Base-by-base conservation (phyloP, 2,113 vertebrate species). In the Chaenocephalus aceratus region DNA sequence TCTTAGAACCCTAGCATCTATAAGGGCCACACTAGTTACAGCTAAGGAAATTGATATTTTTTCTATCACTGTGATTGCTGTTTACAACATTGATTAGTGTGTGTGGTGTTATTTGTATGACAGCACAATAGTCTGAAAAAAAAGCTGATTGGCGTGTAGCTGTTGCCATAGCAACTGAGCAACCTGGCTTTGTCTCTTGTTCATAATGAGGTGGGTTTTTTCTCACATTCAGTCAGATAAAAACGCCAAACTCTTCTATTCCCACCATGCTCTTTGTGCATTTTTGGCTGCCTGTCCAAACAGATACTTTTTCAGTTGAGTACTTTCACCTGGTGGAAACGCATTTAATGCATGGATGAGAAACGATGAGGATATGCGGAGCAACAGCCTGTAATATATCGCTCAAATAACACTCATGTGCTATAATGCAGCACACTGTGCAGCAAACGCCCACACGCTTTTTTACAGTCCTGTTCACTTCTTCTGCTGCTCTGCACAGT, bases 111-210 rank as follows among this genome's bases (percentile, higher is more conserved):
- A 67, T 44, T 51, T 61, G 59, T 57, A 78, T 90, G 79, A 88
- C 85, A 83, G 81, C 72, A 85, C 46, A 72, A 60, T 81, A 78
- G 82, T 81, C 78, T 84, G 26, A 41, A 58, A 80, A 79, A 89
- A 67, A 86, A 82, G 69, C 88, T 87, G 76, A 90, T 86, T 44
- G 46, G 84, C 83, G 57, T 91, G 86, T 79, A 86, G 78, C 74
- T 56, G 90, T 93, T 91, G 80, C 83, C 90, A 92, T 94, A 81
- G 94, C 77, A 93, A 94, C 93, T 80, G 90, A 81, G 75, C 69
- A 87, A 83, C 85, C 80, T 80, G 81, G 77, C 82, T 87, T 84
- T 89, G 75, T 89, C 72, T 90, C 66, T 72, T 80, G 62, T 84
- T 91, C 57, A 53, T 81, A 41, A 41, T 0, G 78, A 77, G 58